These are phyloP conservation scores for Monoplex corrugatus DNA, from an alignment of 2,888 invertebrate genomes.

Conservation along the genomic window DNA sequence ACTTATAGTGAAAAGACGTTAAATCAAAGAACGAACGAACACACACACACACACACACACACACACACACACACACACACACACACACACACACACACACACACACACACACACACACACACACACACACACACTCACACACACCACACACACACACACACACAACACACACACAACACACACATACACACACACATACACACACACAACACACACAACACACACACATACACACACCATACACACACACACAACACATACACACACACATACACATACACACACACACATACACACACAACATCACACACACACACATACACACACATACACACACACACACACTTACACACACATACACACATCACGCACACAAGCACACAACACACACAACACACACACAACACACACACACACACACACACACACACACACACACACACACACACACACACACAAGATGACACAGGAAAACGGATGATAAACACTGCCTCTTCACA, in stretches of 20 bases:
- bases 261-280: not conserved
- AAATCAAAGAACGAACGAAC: no score
- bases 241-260: not conserved
- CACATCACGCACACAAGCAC: not conserved
- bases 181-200: no score
- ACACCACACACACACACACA: constrained; percentile 9
- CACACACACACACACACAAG: not conserved
- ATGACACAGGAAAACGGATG: no score
- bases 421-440: constrained; percentile 8
- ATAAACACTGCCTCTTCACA: no score
- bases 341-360: not conserved
- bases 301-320: not conserved
- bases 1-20: no score
- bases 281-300: not conserved
- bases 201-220: not conserved
- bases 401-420: not conserved
- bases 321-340: not conserved
- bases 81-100: not conserved
- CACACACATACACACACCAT: not conserved
- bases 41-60: not conserved
- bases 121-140: no score
- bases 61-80: not conserved
- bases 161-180: not conserved
- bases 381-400: not conserved
- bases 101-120: no score